Evolutionary conservation across 2,888 invertebrate genomes (phyloP).

Genomic region (Zootermopsis nevadensis): DNA sequence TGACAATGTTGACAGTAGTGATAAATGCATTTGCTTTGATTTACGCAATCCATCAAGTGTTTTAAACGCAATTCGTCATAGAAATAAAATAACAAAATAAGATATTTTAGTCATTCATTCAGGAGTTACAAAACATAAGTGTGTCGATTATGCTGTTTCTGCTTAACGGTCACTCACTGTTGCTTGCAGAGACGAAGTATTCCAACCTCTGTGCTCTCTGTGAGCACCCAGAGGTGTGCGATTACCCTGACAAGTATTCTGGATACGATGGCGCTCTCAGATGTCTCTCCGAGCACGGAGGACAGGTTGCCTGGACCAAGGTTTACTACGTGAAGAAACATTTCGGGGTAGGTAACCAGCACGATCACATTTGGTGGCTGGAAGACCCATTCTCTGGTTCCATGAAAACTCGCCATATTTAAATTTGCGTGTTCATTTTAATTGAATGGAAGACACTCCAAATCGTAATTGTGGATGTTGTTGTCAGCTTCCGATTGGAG

Average conservation of each 20-base stretch:
- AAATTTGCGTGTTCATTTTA: background rate
- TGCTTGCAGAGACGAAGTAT: slow-evolving; percentile 70
- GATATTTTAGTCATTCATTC: too few species aligned
- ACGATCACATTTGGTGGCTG: background rate
- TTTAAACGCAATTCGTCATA: too few species aligned
- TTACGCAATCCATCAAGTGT: too few species aligned
- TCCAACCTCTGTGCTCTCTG: slow-evolving; percentile 83
- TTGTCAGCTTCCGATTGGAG: slow-evolving; percentile 49
- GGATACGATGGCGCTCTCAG: slow-evolving; percentile 89
- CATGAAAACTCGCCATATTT: background rate
- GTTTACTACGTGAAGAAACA: slow-evolving; percentile 82
- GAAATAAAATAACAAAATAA: too few species aligned
- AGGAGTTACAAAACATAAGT: too few species aligned
- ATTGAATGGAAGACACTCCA: background rate
- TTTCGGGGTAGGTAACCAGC: slow-evolving; percentile 70
- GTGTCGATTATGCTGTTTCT: too few species aligned
- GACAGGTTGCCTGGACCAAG: slow-evolving; percentile 89
- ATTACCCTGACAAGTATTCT: slow-evolving; percentile 85
- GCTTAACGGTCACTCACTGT: background rate
- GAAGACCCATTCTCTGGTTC: too few species aligned
- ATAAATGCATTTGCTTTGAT: too few species aligned
- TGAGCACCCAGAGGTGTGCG: slow-evolving; percentile 79
- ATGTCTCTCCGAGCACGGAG: slow-evolving; percentile 83
- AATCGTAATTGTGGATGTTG: background rate
- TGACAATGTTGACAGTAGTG: too few species aligned